Evolutionary conservation across 2,888 invertebrate species (phyloP).

Genomic region (Byasa hedistus): DNA sequence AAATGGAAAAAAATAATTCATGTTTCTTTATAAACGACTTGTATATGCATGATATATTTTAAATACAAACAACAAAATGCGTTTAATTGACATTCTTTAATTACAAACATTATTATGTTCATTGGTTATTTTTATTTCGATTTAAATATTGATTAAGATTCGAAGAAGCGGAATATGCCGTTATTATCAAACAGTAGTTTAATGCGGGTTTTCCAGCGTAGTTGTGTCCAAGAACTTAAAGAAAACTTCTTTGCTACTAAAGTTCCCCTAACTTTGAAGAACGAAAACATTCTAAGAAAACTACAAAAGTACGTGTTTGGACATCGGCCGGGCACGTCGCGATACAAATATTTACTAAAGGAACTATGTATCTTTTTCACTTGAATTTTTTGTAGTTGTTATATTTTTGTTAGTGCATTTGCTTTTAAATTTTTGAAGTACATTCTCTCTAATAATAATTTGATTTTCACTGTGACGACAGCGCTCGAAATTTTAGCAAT

Average conservation of each 20-base stretch:
- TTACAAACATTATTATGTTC: no score
- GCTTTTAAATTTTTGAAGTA: no score
- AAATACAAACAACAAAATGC: no score
- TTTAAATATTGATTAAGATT: no score
- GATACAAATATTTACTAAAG: slow-evolving; percentile 10
- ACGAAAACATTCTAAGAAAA: slow-evolving; percentile 18
- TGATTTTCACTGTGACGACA: no score
- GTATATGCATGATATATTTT: no score
- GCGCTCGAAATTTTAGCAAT: no score
- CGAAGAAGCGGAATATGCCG: no score
- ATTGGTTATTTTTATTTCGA: no score
- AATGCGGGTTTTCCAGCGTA: neutral
- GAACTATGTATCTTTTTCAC: neutral
- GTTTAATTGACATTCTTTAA: no score
- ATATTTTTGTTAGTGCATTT: neutral
- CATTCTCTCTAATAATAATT: no score
- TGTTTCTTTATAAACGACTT: neutral
- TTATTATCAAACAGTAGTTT: neutral
- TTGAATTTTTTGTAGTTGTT: neutral
- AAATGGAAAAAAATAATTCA: neutral
- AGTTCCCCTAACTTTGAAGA: slow-evolving; percentile 19
- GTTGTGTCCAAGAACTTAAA: slow-evolving; percentile 2
- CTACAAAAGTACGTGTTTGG: slow-evolving; percentile 22
- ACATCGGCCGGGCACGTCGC: slow-evolving; percentile 11
- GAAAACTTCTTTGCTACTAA: slow-evolving; percentile 4